phyloP scores from a whole-genome alignment of 1,140 invertebrate species.

The Bombus breviceps region DNA sequence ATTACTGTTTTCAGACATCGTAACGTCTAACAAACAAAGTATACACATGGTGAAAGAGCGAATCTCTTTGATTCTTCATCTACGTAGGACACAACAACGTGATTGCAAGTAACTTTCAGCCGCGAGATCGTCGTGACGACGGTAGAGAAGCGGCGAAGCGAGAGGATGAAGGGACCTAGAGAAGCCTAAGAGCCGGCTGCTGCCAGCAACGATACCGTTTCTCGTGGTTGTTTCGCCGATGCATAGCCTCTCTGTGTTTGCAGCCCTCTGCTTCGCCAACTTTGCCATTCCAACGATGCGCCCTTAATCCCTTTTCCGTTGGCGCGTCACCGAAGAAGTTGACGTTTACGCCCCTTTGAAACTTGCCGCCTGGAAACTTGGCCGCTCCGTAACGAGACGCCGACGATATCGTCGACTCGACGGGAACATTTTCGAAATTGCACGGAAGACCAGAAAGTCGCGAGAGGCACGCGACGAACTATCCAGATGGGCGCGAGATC shows the following conservation, averaged over 20 bases:
- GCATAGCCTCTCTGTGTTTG: constrained; percentile 32
- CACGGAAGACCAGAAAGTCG: neutral
- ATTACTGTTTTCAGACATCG: neutral
- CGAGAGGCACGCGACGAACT: neutral
- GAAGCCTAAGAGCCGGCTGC: constrained; percentile 64
- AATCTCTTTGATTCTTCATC: neutral
- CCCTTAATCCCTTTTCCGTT: constrained; percentile 60
- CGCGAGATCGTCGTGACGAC: neutral
- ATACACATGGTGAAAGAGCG: neutral
- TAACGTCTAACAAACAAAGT: neutral
- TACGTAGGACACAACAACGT: neutral
- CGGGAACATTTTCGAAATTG: neutral
- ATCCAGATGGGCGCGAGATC: neutral
- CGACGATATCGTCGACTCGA: neutral
- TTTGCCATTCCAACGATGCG: constrained; percentile 52
- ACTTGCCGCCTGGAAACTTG: constrained; percentile 23
- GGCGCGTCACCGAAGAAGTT: constrained; percentile 48
- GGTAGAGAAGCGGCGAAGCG: constrained; percentile 39
- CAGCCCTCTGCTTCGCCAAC: constrained; percentile 42
- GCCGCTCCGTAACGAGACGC: neutral
- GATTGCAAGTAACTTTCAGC: neutral
- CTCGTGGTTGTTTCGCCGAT: constrained; percentile 52
- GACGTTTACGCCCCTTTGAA: constrained; percentile 36
- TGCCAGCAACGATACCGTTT: constrained; percentile 51
- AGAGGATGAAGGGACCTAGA: constrained; percentile 49